Conservation (phyloP, 2,113 vertebrate species). For the Euleptes europaea region DNA sequence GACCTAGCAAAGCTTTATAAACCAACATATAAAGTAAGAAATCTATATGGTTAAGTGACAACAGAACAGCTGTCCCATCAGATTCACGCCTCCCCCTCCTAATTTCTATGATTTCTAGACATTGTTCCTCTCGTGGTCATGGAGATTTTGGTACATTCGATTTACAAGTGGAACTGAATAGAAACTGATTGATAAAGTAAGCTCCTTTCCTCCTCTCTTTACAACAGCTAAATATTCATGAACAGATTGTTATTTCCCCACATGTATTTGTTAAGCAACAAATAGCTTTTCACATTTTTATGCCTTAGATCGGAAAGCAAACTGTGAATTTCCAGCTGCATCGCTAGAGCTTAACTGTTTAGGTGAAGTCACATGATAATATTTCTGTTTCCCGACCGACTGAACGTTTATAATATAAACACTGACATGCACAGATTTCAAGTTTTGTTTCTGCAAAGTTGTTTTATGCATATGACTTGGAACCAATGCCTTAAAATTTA, state of each 20-base stretch:
- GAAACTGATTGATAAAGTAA: background rate
- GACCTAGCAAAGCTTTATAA: conserved; percentile 16
- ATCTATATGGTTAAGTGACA: conserved; percentile 1
- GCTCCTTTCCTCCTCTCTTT: background rate
- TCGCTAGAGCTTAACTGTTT: conserved; percentile 14
- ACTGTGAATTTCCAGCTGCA: conserved; percentile 38
- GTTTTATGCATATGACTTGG: conserved; percentile 20
- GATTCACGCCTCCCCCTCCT: accelerated
- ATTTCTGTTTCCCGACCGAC: conserved; percentile 40
- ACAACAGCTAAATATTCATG: conserved; percentile 20
- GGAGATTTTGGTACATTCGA: background rate
- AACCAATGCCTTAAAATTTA: conserved; percentile 41
- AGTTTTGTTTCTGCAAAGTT: conserved; percentile 41
- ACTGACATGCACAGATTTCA: conserved; percentile 21
- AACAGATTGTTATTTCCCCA: conserved; percentile 2
- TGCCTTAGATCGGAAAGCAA: conserved; percentile 8
- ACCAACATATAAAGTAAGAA: background rate
- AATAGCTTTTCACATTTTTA: conserved; percentile 29
- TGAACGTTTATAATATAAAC: conserved; percentile 40
- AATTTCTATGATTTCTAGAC: conserved; percentile 13
- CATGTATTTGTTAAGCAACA: conserved; percentile 14
- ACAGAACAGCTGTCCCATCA: accelerated
- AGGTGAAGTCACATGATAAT: background rate
- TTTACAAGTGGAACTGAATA: conserved; percentile 1
- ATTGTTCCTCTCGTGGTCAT: background rate